Conservation (phyloP, 2,113 vertebrate species). For the Apus apus region DNA sequence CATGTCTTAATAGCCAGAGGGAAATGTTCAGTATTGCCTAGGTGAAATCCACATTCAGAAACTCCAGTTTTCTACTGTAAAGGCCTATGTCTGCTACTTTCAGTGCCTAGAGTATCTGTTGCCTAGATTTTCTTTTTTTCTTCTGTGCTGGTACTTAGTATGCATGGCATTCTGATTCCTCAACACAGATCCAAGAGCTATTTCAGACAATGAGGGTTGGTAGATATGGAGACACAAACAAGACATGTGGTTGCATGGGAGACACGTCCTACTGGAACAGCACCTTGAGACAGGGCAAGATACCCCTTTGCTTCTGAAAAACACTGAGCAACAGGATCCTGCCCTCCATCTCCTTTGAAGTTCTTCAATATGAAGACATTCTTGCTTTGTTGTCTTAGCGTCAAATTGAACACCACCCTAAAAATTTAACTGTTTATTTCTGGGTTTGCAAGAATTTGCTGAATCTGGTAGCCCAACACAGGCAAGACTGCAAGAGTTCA, state of each 20-base stretch:
- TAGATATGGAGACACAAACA: no score
- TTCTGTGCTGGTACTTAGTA: neutral
- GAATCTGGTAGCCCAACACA: neutral
- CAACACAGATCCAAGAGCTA: neutral
- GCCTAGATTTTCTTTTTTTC: neutral
- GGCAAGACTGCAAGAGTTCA: neutral
- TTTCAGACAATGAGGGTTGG: neutral
- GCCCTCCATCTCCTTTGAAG: neutral
- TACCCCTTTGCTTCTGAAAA: neutral
- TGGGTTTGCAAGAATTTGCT: neutral
- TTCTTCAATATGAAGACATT: neutral
- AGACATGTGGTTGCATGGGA: no score
- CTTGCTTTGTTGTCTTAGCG: neutral
- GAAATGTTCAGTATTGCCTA: neutral
- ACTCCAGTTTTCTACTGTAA: neutral
- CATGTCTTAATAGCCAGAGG: neutral
- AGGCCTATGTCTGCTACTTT: neutral
- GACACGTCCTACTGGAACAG: neutral
- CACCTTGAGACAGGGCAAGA: neutral
- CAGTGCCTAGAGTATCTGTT: neutral
- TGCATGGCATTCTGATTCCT: neutral
- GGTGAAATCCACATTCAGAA: neutral
- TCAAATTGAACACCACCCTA: neutral
- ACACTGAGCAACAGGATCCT: neutral
- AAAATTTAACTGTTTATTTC: neutral